Evolutionary conservation across 2,888 invertebrate genomes (phyloP), one percentile per base, ranked within the genome.

Genomic region (Machimus atricapillus): DNA sequence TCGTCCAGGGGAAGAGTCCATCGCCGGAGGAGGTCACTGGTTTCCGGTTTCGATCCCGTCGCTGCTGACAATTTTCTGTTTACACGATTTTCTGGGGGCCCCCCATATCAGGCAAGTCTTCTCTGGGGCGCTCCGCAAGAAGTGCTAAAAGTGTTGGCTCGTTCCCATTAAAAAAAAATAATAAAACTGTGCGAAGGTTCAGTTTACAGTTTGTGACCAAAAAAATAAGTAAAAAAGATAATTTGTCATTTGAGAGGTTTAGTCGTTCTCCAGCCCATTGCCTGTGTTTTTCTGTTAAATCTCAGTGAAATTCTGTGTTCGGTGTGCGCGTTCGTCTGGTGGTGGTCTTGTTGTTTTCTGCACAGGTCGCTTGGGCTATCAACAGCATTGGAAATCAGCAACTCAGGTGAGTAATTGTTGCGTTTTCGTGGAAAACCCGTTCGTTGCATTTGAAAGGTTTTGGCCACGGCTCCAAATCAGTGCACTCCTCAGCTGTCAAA

Each of bases 201-300:
- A 27, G 81, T 81, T 81, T 81, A 56, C 81, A 81, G 81, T 81
- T 52, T 19, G 66, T 66, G 66, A 23, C 66, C 8, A 40, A 2
- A 27, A 66, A n/a, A 81, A 81, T 0, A 46, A 46, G 43, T 46
- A 46, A 46, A 56, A 81, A 12, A 81, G 27, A 76, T 12, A n/a
- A 81, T 34, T 81, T 81, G 46, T 81, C 56, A 46, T 81, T 81
- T 81, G 81, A 81, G 27, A 81, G 81, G 81, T 81, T 81, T 81
- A 5, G 12, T 78, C 66, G 14, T 37, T 81, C 52, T 81, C 56
- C 81, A 27, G 31, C 52, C 31, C 52, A 9, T 23, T 43, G 23
- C n/a, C 46, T 56, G 19, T 56, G 56, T 81, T 81, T n/a, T 56
- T 34, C 52, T 52, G 56, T 81, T 81, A 56, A 78, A 12, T 56